Conservation (phyloP, 2,888 invertebrate genomes). For the Cantharis rustica region DNA sequence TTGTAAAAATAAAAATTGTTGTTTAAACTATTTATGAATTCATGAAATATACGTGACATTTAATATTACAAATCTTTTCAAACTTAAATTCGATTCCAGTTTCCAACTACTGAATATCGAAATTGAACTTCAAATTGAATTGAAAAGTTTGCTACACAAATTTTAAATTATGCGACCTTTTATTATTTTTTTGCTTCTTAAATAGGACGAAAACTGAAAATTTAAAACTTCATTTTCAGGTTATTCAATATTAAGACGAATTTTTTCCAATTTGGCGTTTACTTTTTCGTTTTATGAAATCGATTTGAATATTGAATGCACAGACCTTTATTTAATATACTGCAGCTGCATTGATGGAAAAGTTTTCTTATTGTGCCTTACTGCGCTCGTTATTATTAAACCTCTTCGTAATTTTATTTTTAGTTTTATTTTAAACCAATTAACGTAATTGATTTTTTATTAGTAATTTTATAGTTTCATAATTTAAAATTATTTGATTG, state of each 20-base stretch:
- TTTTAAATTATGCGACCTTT: slow-evolving; percentile 31
- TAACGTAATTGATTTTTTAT: background rate
- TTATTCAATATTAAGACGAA: slow-evolving; percentile 21
- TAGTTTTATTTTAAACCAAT: background rate
- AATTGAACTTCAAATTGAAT: slow-evolving; percentile 31
- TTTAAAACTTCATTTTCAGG: slow-evolving; percentile 29
- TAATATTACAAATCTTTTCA: slow-evolving; percentile 31
- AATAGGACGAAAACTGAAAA: slow-evolving; percentile 10
- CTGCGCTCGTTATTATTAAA: background rate
- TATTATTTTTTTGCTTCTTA: slow-evolving; percentile 22
- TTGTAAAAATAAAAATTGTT: background rate
- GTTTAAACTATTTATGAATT: slow-evolving; percentile 6
- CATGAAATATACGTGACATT: slow-evolving; percentile 31
- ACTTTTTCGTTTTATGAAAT: slow-evolving; percentile 15
- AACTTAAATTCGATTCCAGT: slow-evolving; percentile 30
- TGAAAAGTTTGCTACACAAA: slow-evolving; percentile 30
- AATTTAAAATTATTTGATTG: background rate
- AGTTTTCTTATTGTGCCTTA: background rate
- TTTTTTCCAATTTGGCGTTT: slow-evolving; percentile 12
- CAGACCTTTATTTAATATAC: background rate
- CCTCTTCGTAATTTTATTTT: background rate
- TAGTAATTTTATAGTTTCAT: background rate
- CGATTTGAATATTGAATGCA: slow-evolving; percentile 22
- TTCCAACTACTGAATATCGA: slow-evolving; percentile 32
- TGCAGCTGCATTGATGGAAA: background rate